Evolutionary conservation across 2,113 vertebrate genomes (phyloP).

Genomic region (Campylorhamphus procurvoides): DNA sequence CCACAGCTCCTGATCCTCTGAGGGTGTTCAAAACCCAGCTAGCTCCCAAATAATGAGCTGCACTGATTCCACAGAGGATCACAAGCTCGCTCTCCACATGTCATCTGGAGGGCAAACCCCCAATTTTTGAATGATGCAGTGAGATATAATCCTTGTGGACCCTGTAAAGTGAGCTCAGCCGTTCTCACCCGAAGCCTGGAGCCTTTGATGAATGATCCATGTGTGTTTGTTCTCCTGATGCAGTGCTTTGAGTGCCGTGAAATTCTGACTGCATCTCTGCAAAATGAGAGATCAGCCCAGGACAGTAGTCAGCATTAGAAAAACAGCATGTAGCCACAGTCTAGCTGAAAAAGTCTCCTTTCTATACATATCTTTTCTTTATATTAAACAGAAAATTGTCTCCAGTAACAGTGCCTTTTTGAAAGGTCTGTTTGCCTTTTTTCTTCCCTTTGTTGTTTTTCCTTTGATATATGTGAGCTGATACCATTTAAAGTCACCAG

Average conservation of each 20-base stretch:
- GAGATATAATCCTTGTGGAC: background rate
- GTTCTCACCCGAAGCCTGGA: background rate
- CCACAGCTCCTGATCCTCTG: background rate
- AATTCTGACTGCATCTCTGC: background rate
- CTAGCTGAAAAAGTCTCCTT: background rate
- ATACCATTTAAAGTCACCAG: constrained; percentile 2
- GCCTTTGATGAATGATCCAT: background rate
- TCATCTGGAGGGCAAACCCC: background rate
- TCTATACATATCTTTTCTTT: background rate
- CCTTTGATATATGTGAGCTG: background rate
- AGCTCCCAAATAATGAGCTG: background rate
- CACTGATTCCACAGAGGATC: background rate
- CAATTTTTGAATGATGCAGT: background rate
- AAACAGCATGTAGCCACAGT: background rate
- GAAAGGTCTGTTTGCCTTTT: constrained; percentile 46
- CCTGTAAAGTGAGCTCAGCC: background rate
- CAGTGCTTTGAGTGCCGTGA: background rate
- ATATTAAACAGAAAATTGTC: constrained; percentile 2
- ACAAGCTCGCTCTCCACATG: background rate
- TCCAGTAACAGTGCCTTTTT: constrained; percentile 48
- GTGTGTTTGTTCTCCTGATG: background rate
- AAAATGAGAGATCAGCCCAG: background rate
- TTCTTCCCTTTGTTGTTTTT: constrained; percentile 37
- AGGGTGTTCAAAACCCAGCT: background rate
- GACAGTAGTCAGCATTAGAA: background rate